Conservation (phyloP, 2,797 vertebrate species). For the Neoniphon sammara region DNA sequence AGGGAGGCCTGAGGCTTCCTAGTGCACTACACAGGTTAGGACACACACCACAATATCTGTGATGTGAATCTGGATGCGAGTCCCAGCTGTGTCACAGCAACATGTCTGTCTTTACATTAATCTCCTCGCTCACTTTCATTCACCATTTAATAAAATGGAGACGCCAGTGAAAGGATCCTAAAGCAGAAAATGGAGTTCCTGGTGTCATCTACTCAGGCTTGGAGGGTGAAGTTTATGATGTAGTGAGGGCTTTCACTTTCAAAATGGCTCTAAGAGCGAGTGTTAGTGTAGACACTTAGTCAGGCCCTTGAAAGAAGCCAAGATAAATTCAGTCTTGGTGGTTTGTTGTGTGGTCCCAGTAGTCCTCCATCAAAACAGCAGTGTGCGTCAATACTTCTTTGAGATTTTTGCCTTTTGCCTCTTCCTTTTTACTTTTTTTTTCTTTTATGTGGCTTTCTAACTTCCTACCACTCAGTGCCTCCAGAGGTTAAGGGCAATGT, state of each 20-base stretch:
- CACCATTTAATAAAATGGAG: slow-evolving; percentile 43
- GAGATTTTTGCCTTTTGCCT: slow-evolving; percentile 31
- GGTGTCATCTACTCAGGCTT: slow-evolving; percentile 46
- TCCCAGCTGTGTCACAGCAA: slow-evolving; percentile 69
- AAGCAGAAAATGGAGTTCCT: slow-evolving; percentile 16
- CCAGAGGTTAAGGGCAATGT: slow-evolving; percentile 47
- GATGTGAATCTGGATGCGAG: slow-evolving; percentile 62
- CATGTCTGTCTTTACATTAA: slow-evolving; percentile 55
- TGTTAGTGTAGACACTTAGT: slow-evolving; percentile 47
- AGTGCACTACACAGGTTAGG: slow-evolving; percentile 38
- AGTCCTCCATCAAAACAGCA: slow-evolving; percentile 26
- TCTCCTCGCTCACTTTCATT: slow-evolving; percentile 50
- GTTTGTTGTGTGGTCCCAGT: slow-evolving; percentile 27
- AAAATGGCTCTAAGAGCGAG: slow-evolving; percentile 54
- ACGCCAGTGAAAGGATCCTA: slow-evolving; percentile 24
- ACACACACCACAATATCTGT: slow-evolving; percentile 64
- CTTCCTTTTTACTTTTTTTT: slow-evolving; percentile 42
- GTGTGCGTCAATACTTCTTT: slow-evolving; percentile 60
- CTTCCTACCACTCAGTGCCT: slow-evolving; percentile 22
- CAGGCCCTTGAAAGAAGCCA: slow-evolving; percentile 52
- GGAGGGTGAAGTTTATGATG: slow-evolving; percentile 36
- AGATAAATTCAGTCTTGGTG: slow-evolving; percentile 32
- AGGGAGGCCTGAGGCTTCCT: slow-evolving; percentile 58
- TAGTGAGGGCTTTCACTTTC: slow-evolving; percentile 54
- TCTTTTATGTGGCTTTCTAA: slow-evolving; percentile 41